phyloP scores from a whole-genome alignment of 2,888 invertebrate genomes.

The Agrotis ipsilon region DNA sequence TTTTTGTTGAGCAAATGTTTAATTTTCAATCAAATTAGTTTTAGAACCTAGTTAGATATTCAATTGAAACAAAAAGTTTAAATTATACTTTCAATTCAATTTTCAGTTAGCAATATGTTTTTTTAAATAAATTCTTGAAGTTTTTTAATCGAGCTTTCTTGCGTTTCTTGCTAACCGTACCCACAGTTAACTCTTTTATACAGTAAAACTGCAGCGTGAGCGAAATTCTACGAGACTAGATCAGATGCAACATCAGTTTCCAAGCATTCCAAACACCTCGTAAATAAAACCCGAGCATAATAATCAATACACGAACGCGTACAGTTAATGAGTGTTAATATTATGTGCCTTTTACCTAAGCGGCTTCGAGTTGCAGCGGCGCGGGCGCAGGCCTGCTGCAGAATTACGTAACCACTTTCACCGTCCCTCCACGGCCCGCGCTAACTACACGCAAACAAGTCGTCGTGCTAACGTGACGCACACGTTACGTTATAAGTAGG shows the following conservation, averaged over 20 bases:
- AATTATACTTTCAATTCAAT: too few species aligned
- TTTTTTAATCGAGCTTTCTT: neutral
- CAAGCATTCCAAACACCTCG: conserved; percentile 10
- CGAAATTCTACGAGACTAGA: neutral
- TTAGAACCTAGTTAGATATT: too few species aligned
- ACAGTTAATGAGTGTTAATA: conserved; percentile 39
- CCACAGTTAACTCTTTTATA: neutral
- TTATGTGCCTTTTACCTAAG: conserved; percentile 61
- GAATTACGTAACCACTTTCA: conserved; percentile 89
- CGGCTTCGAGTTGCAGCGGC: conserved; percentile 71
- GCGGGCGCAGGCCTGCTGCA: conserved; percentile 69
- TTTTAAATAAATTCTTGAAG: too few species aligned
- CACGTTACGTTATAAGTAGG: conserved; percentile 69
- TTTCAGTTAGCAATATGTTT: too few species aligned
- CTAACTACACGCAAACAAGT: conserved; percentile 70
- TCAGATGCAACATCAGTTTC: conserved; percentile 5
- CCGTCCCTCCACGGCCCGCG: conserved; percentile 70
- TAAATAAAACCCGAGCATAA: conserved; percentile 28
- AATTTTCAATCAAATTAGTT: too few species aligned
- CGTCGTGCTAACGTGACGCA: conserved; percentile 68
- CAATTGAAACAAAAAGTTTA: too few species aligned
- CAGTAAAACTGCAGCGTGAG: neutral
- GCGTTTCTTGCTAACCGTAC: neutral
- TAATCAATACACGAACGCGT: conserved; percentile 21
- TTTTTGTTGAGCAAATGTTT: too few species aligned